phyloP scores from a whole-genome alignment of 2,113 vertebrate species.

The Dicrurus megarhynchus region DNA sequence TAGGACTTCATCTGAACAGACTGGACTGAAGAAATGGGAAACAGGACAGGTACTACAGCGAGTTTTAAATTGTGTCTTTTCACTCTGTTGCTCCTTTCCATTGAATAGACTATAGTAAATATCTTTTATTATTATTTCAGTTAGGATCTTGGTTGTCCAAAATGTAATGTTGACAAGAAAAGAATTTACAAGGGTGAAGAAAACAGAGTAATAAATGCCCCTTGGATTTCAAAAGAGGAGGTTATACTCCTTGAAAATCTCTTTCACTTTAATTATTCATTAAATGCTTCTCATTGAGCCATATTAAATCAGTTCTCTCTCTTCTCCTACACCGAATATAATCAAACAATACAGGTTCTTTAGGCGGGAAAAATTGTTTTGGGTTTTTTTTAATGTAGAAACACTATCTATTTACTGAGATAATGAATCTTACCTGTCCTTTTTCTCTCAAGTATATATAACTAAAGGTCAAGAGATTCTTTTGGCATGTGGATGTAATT shows the following conservation, averaged over 20 bases:
- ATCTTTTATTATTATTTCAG: background rate
- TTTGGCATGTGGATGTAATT: background rate
- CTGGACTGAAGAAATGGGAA: background rate
- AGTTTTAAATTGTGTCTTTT: background rate
- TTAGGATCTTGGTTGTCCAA: background rate
- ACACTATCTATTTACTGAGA: background rate
- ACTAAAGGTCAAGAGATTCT: background rate
- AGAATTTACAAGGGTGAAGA: background rate
- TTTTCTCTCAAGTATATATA: background rate
- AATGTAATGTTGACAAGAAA: background rate
- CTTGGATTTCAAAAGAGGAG: background rate
- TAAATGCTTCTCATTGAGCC: background rate
- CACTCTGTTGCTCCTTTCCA: background rate
- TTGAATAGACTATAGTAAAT: background rate
- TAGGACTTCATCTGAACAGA: background rate
- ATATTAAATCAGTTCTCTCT: background rate
- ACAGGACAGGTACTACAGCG: rapidly evolving
- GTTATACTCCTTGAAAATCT: background rate
- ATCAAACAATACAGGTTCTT: background rate
- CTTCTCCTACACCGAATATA: background rate
- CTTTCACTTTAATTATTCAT: background rate
- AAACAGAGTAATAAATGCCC: background rate
- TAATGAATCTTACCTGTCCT: background rate
- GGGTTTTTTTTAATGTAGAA: background rate
- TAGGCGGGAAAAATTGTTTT: background rate